These are phyloP conservation scores for Indicator indicator DNA, from an alignment of 2,113 vertebrate species.

Conservation along the genomic window DNA sequence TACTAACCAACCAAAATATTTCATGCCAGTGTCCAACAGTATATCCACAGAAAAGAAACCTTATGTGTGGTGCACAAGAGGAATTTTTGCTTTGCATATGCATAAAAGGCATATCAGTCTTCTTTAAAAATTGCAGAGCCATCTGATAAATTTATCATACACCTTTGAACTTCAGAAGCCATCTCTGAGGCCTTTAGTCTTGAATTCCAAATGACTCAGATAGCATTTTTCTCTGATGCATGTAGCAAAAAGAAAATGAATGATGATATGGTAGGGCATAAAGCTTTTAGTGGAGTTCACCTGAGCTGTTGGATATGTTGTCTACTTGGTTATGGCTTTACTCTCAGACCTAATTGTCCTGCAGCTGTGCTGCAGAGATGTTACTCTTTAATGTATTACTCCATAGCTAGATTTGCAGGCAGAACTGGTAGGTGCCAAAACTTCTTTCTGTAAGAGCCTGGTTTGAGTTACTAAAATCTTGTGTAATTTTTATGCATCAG, in stretches of 20 bases:
- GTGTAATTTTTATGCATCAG: not conserved
- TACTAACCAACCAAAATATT: not conserved
- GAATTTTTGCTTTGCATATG: not conserved
- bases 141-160: constrained; percentile 1
- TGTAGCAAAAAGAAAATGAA: not conserved
- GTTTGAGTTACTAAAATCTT: not conserved
- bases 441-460: not conserved
- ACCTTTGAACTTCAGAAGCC: constrained; percentile 15
- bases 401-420: not conserved
- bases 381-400: not conserved
- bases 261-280: not conserved
- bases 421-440: not conserved
- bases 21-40: not conserved
- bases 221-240: not conserved
- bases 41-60: not conserved
- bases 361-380: not conserved
- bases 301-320: not conserved
- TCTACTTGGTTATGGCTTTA: not conserved
- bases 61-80: not conserved
- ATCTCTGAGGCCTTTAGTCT: not conserved
- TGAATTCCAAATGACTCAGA: not conserved
- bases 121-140: not conserved
- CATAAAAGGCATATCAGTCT: not conserved
- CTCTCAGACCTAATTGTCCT: not conserved
- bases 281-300: constrained; percentile 5